These are phyloP conservation scores for Cephus pulcher DNA, from an alignment of 2,888 invertebrate species.

Conservation along the genomic window DNA sequence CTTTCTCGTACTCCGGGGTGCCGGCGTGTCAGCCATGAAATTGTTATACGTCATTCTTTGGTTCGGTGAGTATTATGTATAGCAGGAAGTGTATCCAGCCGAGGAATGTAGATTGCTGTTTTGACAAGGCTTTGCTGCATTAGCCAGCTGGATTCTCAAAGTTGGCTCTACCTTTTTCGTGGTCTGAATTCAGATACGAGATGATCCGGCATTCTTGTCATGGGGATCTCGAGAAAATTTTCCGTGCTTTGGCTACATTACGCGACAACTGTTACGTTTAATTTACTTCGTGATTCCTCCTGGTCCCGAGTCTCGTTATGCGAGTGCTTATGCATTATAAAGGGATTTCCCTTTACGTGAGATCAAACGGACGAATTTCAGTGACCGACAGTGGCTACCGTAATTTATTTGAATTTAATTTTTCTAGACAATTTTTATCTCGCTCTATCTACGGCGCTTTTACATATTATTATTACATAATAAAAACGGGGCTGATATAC, in stretches of 20 bases:
- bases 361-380: not conserved
- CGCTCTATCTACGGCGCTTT: rapidly evolving
- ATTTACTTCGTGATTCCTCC: not conserved
- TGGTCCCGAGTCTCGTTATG: not conserved
- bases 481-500: not conserved
- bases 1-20: not conserved
- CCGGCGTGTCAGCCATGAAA: slow-evolving; percentile 1
- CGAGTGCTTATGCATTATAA: not conserved
- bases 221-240: not conserved
- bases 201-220: not conserved
- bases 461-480: not conserved
- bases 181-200: not conserved
- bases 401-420: not conserved
- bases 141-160: not conserved
- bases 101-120: not conserved
- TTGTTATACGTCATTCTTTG: not conserved
- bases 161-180: not conserved
- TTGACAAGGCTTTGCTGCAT: not conserved
- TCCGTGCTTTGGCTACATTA: not conserved
- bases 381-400: not conserved
- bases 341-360: not conserved
- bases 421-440: rapidly evolving
- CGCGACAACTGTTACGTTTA: not conserved
- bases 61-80: slow-evolving; percentile 1
- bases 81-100: not conserved